phyloP scores from a whole-genome alignment of 2,888 invertebrate genomes.

The Allolobophora icterica region DNA sequence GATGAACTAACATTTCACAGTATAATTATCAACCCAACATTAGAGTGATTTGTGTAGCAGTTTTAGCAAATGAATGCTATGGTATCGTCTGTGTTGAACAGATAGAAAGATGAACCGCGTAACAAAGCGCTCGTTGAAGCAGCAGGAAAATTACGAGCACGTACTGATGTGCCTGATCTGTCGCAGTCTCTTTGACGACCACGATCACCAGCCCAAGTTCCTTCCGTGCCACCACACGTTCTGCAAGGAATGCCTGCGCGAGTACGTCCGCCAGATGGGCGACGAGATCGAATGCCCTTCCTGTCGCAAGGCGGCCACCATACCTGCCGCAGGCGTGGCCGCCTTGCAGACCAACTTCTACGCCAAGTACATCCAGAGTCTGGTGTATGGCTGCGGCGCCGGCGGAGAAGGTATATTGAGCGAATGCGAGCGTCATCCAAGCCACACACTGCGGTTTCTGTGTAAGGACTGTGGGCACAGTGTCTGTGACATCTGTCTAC shows the following conservation, averaged over 20 bases:
- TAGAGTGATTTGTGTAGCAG: no score
- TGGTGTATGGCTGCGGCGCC: constrained; percentile 45
- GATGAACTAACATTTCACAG: no score
- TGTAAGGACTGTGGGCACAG: constrained; percentile 29
- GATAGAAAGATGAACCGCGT: neutral
- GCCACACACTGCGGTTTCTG: constrained; percentile 30
- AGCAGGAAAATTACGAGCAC: constrained; percentile 49
- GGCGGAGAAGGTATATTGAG: neutral
- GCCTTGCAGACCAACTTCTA: constrained; percentile 52
- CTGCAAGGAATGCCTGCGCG: constrained; percentile 62
- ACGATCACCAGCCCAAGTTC: constrained; percentile 63
- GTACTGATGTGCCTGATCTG: constrained; percentile 61
- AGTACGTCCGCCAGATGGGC: constrained; percentile 52
- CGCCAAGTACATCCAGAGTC: constrained; percentile 51
- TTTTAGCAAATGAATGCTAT: no score
- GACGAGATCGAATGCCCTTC: constrained; percentile 52
- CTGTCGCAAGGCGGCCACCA: constrained; percentile 49
- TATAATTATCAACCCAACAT: no score
- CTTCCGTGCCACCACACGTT: constrained; percentile 65
- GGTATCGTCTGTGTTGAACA: neutral
- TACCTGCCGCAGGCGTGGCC: constrained; percentile 50
- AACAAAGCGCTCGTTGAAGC: neutral
- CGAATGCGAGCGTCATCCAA: constrained; percentile 43
- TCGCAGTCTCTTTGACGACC: constrained; percentile 61
- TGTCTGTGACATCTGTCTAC: constrained; percentile 22